These are phyloP conservation scores for Cephus spinipes DNA, from an alignment of 2,888 invertebrate species.

Conservation along the genomic window DNA sequence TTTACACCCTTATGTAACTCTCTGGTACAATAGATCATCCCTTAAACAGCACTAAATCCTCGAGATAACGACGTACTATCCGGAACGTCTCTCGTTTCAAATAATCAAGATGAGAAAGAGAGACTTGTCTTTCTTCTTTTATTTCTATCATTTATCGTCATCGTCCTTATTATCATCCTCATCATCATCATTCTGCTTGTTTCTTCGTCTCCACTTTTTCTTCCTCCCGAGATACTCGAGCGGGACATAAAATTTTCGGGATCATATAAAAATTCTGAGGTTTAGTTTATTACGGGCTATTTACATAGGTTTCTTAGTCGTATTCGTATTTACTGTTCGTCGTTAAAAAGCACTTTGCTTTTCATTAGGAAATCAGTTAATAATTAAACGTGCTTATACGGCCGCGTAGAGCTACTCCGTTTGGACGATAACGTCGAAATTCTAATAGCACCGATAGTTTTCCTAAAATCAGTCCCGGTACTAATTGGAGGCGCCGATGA, in stretches of 20 bases:
- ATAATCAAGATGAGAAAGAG: not conserved
- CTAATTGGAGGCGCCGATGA: not conserved
- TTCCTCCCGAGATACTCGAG: not conserved
- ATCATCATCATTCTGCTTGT: not conserved
- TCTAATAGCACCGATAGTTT: not conserved
- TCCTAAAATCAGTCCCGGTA: not conserved
- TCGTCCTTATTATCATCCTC: not conserved
- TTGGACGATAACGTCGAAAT: slow-evolving; percentile 6
- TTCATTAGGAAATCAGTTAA: slow-evolving; percentile 13
- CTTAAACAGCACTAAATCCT: not conserved
- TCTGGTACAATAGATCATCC: not conserved
- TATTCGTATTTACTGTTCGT: not conserved
- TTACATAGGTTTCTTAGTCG: not conserved
- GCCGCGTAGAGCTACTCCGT: not conserved
- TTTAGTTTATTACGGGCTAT: not conserved
- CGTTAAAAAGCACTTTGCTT: slow-evolving; percentile 4
- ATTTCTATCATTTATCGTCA: not conserved
- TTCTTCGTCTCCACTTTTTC: not conserved
- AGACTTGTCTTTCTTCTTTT: not conserved
- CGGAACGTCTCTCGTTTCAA: not conserved
- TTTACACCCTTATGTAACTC: not conserved
- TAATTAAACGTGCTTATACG: not conserved
- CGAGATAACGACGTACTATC: not conserved
- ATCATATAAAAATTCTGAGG: not conserved
- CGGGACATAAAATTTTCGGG: not conserved